These are phyloP conservation scores for Gallinago media DNA, from an alignment of 2,113 vertebrate species.

Conservation along the genomic window DNA sequence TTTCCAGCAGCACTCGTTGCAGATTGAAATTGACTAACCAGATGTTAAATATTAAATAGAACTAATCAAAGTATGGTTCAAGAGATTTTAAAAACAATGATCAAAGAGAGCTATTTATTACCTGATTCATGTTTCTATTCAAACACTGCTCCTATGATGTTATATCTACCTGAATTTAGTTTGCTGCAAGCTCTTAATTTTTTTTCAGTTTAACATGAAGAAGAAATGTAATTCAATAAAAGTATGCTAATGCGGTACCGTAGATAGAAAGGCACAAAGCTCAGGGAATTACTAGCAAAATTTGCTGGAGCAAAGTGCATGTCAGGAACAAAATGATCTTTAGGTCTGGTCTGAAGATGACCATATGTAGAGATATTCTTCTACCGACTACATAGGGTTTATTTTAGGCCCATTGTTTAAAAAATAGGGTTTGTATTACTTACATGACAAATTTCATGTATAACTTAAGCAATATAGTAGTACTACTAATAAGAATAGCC, in stretches of 20 bases:
- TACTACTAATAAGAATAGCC: not conserved
- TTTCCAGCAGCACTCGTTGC: constrained; percentile 74
- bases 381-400: not conserved
- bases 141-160: constrained; percentile 75
- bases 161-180: constrained; percentile 71
- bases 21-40: constrained; percentile 86
- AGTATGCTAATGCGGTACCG: not conserved
- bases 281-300: constrained; percentile 4
- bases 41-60: constrained; percentile 89
- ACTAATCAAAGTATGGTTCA: constrained; percentile 84
- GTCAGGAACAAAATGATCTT: not conserved
- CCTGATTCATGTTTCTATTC: constrained; percentile 78
- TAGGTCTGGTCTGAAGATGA: not conserved
- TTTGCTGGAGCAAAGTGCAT: not conserved
- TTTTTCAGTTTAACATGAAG: constrained; percentile 71
- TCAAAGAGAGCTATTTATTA: constrained; percentile 86
- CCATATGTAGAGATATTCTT: not conserved
- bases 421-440: not conserved
- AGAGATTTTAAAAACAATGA: constrained; percentile 82
- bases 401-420: not conserved
- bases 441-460: not conserved
- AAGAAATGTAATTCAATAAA: constrained; percentile 50
- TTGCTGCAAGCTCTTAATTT: constrained; percentile 68
- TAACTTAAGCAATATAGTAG: not conserved
- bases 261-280: constrained; percentile 15